phyloP scores from a whole-genome alignment of 2,797 vertebrate species.

The Bucorvus abyssinicus region DNA sequence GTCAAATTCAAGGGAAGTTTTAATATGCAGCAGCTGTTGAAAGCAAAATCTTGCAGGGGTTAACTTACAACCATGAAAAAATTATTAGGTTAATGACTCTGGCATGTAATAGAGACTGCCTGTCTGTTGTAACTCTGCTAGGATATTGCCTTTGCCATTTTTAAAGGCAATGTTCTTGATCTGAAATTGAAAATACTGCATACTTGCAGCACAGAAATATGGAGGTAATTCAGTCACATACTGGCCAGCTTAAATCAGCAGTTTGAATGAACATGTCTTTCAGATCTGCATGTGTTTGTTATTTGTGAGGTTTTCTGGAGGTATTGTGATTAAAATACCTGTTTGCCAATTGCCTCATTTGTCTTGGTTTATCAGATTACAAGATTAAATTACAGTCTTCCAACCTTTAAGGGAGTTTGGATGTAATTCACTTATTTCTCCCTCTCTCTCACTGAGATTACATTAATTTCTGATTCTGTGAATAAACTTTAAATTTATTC shows the following conservation, averaged over 20 bases:
- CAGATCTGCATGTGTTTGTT: conserved; percentile 48
- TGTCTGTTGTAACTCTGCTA: conserved; percentile 6
- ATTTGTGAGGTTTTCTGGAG: conserved; percentile 55
- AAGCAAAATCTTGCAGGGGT: conserved; percentile 40
- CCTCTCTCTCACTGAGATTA: neutral
- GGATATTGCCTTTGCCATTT: conserved; percentile 42
- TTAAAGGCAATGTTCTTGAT: conserved; percentile 47
- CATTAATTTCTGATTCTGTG: conserved; percentile 3
- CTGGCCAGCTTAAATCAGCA: conserved; percentile 6
- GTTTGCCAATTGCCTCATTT: conserved; percentile 66
- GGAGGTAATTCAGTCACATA: conserved; percentile 53
- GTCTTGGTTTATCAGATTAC: conserved; percentile 74
- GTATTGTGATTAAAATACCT: conserved; percentile 65
- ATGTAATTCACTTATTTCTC: neutral
- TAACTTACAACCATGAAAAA: conserved; percentile 49
- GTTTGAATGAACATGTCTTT: conserved; percentile 57
- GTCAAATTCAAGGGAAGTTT: conserved; percentile 39
- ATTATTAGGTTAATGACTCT: conserved; percentile 60
- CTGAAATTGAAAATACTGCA: conserved; percentile 15
- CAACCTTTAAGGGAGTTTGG: conserved; percentile 42
- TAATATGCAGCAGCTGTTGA: conserved; percentile 47
- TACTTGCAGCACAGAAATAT: conserved; percentile 1
- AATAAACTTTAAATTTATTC: conserved; percentile 18
- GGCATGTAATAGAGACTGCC: conserved; percentile 1
- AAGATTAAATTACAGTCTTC: conserved; percentile 64